These are phyloP conservation scores for Eurois occulta DNA, from an alignment of 2,888 invertebrate genomes.

Conservation along the genomic window DNA sequence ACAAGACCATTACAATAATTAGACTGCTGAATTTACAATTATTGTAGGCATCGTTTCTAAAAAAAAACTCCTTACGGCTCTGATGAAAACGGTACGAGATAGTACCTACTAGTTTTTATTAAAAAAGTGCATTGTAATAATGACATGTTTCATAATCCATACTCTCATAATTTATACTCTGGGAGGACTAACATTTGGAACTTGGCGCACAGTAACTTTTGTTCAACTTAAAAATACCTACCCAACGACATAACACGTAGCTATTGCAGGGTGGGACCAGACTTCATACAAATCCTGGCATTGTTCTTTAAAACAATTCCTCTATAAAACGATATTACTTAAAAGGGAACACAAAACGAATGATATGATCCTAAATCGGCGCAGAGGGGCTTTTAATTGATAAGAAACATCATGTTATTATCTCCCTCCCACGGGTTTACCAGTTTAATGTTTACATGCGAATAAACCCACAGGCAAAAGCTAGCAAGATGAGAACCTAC, in stretches of 20 bases:
- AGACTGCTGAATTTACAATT: background rate
- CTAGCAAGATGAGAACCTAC: background rate
- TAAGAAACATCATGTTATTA: background rate
- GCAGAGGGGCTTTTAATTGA: background rate
- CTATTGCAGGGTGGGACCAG: background rate
- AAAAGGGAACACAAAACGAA: background rate
- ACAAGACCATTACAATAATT: background rate
- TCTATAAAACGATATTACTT: background rate
- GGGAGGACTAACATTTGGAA: background rate
- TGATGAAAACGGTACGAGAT: no score
- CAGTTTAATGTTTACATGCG: background rate
- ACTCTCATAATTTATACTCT: no score
- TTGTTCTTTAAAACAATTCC: background rate
- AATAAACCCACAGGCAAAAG: background rate
- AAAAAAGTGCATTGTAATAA: no score
- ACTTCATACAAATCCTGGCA: background rate
- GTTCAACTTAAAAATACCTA: background rate
- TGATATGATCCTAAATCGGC: background rate
- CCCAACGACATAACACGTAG: background rate
- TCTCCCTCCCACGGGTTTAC: background rate
- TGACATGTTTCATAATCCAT: background rate
- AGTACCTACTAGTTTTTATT: no score
- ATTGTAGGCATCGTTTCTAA: background rate
- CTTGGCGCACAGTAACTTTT: background rate
- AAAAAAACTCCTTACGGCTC: no score